Percentiles rank a stretch among this genome's conserved stretches.
phyloP scores from a whole-genome alignment of 2,113 vertebrate species.

The Hepsetus odoe region DNA sequence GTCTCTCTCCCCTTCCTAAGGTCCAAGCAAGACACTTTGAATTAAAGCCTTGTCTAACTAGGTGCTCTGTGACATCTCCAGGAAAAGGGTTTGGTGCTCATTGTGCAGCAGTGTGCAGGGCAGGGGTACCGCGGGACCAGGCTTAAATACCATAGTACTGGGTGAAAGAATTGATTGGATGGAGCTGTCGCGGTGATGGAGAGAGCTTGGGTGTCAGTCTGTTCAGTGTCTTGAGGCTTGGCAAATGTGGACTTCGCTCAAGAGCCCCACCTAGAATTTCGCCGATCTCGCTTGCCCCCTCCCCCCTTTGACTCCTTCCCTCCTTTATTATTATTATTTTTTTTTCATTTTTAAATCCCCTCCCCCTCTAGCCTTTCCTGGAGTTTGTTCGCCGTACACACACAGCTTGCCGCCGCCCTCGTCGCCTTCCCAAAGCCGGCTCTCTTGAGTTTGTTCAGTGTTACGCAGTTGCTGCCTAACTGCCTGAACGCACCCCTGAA shows the following conservation, averaged over 20 bases:
- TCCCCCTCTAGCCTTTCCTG: slow-evolving; percentile 42
- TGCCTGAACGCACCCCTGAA: slow-evolving; percentile 60
- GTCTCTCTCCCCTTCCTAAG: not conserved
- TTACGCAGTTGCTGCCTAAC: slow-evolving; percentile 66
- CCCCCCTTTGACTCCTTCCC: slow-evolving; percentile 44
- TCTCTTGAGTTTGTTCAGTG: slow-evolving; percentile 59
- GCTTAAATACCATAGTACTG: not conserved
- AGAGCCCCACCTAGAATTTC: slow-evolving; percentile 62
- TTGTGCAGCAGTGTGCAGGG: not conserved
- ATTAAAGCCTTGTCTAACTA: too few species aligned
- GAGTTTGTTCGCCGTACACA: slow-evolving; percentile 72
- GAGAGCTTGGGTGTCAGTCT: slow-evolving; percentile 40
- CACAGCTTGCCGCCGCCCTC: slow-evolving; percentile 68
- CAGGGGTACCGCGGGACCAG: not conserved
- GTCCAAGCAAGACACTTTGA: too few species aligned
- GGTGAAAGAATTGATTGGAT: not conserved
- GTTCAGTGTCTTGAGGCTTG: slow-evolving; percentile 60
- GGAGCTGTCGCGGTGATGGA: slow-evolving; percentile 25
- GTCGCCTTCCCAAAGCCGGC: slow-evolving; percentile 60
- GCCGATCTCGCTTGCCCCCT: slow-evolving; percentile 70
- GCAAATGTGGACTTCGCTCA: slow-evolving; percentile 57
- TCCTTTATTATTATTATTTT: not conserved
- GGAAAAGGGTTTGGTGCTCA: not conserved
- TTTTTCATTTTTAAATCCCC: too few species aligned
- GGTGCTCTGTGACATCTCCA: not conserved